These are phyloP conservation scores for Coreoperca whiteheadi DNA, from an alignment of 2,113 vertebrate genomes.

Conservation along the genomic window DNA sequence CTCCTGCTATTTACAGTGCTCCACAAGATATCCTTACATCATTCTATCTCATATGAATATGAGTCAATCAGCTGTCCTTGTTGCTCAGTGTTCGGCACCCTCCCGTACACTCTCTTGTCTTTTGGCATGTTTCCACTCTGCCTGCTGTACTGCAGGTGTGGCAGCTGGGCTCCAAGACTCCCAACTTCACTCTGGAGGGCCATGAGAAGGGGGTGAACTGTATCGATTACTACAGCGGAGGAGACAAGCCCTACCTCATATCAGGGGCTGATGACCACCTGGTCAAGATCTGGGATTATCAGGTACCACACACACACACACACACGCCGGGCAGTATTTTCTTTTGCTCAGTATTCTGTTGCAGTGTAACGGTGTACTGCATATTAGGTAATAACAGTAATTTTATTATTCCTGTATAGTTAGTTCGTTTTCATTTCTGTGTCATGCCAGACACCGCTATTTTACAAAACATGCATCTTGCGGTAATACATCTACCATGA, in stretches of 20 bases:
- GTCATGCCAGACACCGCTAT: too few species aligned
- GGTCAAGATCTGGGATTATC: conserved; percentile 97
- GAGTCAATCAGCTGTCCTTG: not conserved
- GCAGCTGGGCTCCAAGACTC: conserved; percentile 93
- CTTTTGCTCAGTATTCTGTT: not conserved
- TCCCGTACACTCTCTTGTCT: not conserved
- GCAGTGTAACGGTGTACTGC: not conserved
- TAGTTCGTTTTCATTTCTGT: too few species aligned
- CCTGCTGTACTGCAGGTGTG: conserved; percentile 88
- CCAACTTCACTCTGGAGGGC: conserved; percentile 95
- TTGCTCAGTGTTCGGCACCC: not conserved
- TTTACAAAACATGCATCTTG: not conserved
- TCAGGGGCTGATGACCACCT: conserved; percentile 94
- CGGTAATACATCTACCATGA: not conserved
- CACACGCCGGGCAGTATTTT: not conserved
- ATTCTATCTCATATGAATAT: not conserved
- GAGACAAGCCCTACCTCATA: conserved; percentile 95
- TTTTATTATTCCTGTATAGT: too few species aligned
- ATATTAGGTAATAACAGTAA: too few species aligned
- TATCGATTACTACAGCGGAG: conserved; percentile 95
- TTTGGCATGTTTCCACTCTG: not conserved
- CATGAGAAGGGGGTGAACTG: conserved; percentile 97
- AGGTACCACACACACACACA: conserved; percentile 80
- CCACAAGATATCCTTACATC: not conserved
- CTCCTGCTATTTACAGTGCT: not conserved